Percentiles rank a stretch among this genome's conserved stretches.
Conservation (phyloP, 2,797 vertebrate genomes). For the Coreius guichenoti region DNA sequence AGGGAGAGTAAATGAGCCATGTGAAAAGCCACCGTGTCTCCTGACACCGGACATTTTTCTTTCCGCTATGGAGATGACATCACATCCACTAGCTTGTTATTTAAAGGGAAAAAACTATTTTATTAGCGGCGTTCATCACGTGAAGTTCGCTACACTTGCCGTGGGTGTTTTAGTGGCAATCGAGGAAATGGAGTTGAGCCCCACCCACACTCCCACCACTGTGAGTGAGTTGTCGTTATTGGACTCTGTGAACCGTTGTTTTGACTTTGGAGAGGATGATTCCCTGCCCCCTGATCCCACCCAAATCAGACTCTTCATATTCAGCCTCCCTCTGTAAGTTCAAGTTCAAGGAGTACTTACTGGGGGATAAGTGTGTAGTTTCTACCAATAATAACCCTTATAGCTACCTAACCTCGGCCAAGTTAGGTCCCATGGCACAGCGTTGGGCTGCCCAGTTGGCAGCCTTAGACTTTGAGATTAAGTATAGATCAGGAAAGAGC, state of each 20-base stretch:
- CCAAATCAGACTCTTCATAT: no score
- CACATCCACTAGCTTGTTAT: not conserved
- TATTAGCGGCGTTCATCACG: not conserved
- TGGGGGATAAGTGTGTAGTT: not conserved
- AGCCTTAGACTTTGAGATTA: not conserved
- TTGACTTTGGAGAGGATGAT: no score
- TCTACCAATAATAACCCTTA: not conserved
- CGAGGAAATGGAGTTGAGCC: no score
- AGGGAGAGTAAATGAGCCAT: not conserved
- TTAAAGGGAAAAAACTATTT: no score
- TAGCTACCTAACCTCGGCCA: not conserved
- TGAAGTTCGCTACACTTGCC: not conserved
- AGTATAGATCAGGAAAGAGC: not conserved
- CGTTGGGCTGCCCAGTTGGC: slow-evolving; percentile 4
- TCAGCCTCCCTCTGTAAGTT: no score
- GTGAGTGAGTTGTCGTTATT: no score
- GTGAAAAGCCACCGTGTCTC: not conserved
- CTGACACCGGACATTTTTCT: not conserved
- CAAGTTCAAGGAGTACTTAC: not conserved
- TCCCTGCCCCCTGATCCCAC: no score
- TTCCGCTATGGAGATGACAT: not conserved
- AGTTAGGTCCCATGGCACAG: not conserved
- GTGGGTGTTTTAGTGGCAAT: no score
- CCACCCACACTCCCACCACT: no score
- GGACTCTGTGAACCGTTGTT: no score